A percentile compares a stretch with the other conserved stretches of the same genome.
These are phyloP conservation scores for Alviniconcha strummeri DNA, from an alignment of 2,888 invertebrate species.

Conservation along the genomic window DNA sequence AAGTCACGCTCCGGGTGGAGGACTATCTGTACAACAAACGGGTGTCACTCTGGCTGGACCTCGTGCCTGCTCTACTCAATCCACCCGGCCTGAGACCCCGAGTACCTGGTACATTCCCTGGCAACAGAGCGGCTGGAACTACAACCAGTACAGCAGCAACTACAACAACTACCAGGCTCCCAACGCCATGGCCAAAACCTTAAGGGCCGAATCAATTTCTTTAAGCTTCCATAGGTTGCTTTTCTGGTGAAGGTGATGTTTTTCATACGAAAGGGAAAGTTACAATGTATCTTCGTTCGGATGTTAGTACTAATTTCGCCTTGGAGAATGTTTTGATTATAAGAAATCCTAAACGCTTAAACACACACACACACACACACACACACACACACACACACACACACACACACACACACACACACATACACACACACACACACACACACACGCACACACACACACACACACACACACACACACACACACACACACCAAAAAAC, in stretches of 20 bases:
- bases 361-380: too few species aligned
- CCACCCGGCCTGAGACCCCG: background rate
- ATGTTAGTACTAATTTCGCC: too few species aligned
- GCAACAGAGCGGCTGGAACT: background rate
- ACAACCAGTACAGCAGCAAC: background rate
- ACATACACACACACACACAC: too few species aligned
- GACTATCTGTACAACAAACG: conserved; percentile 19
- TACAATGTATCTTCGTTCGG: too few species aligned
- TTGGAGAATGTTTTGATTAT: too few species aligned
- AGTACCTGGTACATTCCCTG: background rate
- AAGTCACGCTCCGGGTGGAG: conserved; percentile 14
- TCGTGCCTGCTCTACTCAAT: conserved; percentile 12
- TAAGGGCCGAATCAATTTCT: background rate
- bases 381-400: too few species aligned
- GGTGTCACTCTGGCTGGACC: conserved; percentile 20
- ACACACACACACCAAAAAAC: too few species aligned
- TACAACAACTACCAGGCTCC: background rate
- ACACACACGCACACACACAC: too few species aligned
- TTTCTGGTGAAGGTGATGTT: background rate
- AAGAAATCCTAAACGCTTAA: too few species aligned
- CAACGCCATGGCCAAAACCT: background rate
- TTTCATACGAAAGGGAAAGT: too few species aligned
- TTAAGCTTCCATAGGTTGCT: background rate
- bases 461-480: too few species aligned
- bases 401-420: too few species aligned